A percentile compares a stretch with the other conserved stretches of the same genome.
phyloP scores from a whole-genome alignment of 1,140 invertebrate species.

The Aphaenogaster rudis region DNA sequence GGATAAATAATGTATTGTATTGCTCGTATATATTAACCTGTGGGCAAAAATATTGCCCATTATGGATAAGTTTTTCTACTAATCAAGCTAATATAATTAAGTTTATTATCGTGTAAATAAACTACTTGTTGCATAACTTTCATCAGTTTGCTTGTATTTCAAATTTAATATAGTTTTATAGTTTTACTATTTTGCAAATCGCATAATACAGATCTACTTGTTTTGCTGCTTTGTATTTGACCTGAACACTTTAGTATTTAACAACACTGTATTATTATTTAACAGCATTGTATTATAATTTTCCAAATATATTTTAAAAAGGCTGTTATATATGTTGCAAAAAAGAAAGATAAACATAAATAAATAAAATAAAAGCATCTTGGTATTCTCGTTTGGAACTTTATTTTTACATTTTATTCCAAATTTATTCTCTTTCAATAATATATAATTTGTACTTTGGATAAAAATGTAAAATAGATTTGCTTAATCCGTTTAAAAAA shows the following conservation, averaged over 20 bases:
- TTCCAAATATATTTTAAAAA: neutral
- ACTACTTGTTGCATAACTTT: neutral
- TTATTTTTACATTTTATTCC: slow-evolving; percentile 14
- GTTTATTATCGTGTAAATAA: slow-evolving; percentile 5
- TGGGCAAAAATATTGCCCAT: slow-evolving; percentile 77
- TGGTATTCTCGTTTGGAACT: neutral
- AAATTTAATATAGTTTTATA: neutral
- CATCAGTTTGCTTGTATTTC: neutral
- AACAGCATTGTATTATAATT: neutral
- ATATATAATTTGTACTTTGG: neutral
- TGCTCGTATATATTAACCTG: slow-evolving; percentile 69
- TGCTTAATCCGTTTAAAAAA: slow-evolving; percentile 6
- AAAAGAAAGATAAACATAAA: neutral
- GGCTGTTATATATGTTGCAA: neutral
- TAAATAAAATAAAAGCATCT: neutral
- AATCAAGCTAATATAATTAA: neutral
- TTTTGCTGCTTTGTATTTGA: neutral
- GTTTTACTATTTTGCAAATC: neutral
- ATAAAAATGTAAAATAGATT: slow-evolving; percentile 2
- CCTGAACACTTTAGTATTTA: neutral
- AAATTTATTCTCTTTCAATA: neutral
- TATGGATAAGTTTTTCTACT: slow-evolving; percentile 56
- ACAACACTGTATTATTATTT: neutral
- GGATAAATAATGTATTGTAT: slow-evolving; percentile 64
- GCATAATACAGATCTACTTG: neutral